Evolutionary conservation across 2,888 invertebrate genomes (phyloP), one percentile per base, ranked within the genome.

Genomic region (Lacanobia wlatinum): DNA sequence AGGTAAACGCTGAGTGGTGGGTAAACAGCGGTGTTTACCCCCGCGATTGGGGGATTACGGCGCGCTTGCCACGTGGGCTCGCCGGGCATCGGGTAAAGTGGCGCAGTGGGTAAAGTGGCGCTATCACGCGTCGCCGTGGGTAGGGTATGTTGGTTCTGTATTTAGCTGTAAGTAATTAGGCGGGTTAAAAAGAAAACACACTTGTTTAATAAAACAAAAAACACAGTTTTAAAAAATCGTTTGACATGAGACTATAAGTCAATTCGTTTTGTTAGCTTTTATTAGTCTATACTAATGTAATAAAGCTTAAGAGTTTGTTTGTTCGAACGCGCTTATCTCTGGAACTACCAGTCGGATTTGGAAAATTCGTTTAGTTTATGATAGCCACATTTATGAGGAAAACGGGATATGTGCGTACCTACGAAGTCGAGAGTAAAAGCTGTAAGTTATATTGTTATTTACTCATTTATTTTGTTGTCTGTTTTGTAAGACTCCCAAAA

Each of bases 31-130:
- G 38, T 87, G 86, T 87, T 87, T 85, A 76, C 86, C 64, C 62
- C 76, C 75, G 74, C 84, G 84, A 87, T 87, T 87, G 86, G 83
- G 70, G 78, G 87, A 85, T 87, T 87, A 87, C 74, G 61, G 74
- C 38, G 80, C 79, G 73, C 48, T 43, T 34, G 78, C 48, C 71
- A 70, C 73, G 73, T 69, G 71, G 62, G 23, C 81, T 70, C 73
- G 76, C 66, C 63, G 60, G 50, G 59, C 50, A 18, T 12, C 18
- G 68, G 70, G 69, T 48, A 76, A 80, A 80, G 67, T 80, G 59
- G 66, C 14, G 55, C 60, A 6, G 43, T 4, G 43, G 43, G 43
- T 43, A 43, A 43, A 43, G 43, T 43, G 43, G 43, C 43, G 34
- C 34, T 34, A 34, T 58, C 73, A 60, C 67, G 64, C 60, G 21